phyloP scores from a whole-genome alignment of 2,888 invertebrate genomes.

The Phalangium opilio region DNA sequence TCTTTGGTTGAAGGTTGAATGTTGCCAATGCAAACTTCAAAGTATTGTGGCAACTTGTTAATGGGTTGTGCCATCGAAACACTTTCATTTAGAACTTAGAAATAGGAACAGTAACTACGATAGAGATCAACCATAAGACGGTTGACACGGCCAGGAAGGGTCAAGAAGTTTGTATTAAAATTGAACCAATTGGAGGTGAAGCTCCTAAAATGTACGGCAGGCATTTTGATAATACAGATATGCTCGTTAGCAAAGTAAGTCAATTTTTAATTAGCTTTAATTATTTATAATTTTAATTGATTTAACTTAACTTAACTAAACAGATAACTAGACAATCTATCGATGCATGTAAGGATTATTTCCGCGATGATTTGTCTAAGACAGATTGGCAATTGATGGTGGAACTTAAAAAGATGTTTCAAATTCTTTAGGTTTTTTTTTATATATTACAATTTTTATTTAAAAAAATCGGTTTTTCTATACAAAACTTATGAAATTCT shows the following conservation, averaged over 20 bases:
- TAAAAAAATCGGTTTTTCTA: no score
- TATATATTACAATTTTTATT: no score
- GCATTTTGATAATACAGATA: slow-evolving; percentile 92
- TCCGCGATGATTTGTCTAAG: slow-evolving; percentile 91
- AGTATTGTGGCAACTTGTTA: not conserved
- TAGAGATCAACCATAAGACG: slow-evolving; percentile 88
- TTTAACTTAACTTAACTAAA: slow-evolving; percentile 29
- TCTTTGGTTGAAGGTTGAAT: no score
- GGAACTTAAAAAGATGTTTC: slow-evolving; percentile 91
- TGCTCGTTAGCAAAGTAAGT: slow-evolving; percentile 63
- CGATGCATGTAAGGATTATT: slow-evolving; percentile 97
- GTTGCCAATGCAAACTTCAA: no score
- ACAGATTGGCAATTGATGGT: slow-evolving; percentile 97
- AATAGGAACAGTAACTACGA: slow-evolving; percentile 82
- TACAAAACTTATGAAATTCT: no score
- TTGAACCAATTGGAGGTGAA: slow-evolving; percentile 93
- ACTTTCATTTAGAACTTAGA: slow-evolving; percentile 63
- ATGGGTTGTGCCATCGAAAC: not conserved
- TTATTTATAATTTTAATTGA: slow-evolving; percentile 2
- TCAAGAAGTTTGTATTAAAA: slow-evolving; percentile 89
- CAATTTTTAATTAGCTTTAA: not conserved
- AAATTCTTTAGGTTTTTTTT: slow-evolving; percentile 54
- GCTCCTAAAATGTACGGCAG: slow-evolving; percentile 96
- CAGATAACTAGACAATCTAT: slow-evolving; percentile 96
- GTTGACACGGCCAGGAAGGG: slow-evolving; percentile 91